Evolutionary conservation across 2,797 vertebrate species (phyloP), one percentile per base, ranked within the genome.

Genomic region (Todus mexicanus): DNA sequence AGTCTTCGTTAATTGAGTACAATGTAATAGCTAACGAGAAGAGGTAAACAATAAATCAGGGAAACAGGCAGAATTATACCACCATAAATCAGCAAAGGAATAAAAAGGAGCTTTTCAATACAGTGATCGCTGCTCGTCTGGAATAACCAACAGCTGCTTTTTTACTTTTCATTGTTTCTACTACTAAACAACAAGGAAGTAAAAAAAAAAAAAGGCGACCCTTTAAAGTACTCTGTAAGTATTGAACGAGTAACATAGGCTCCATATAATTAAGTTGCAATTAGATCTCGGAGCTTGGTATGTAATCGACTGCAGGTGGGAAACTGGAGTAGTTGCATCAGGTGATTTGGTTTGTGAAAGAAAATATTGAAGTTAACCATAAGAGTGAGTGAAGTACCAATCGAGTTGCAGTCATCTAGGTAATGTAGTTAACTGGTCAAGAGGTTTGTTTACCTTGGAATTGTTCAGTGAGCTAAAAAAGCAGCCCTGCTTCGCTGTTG

Each of bases 371-470:
- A 64, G 29, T 14, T 91, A 85, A 92, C 71, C 93, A 31, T 72
- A 84, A 70, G 60, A 70, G 86, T 53, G 59, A 54, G 54, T 75
- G 51, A 48, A 85, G 47, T 33, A 91, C 50, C 61, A 73, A 78
- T 88, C 66, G 53, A 35, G 60, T 0, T 57, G 71, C 77, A 79
- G 60, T 76, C 31, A 17, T 53, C 70, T n/a, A 78, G 42, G 56
- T 91, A 78, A 87, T 50, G 73, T 7, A 56, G 40, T 84, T 78
- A 88, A 79, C 63, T 64, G 31, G 26, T 27, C 29, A 54, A 94
- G 81, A 92, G 75, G 47, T 78, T 86, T 95, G 84, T 94, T 94
- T 92, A 81, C 69, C 42, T 83, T 81, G 47, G 18, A 75, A 72
- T 70, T 83, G 38, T 76, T 80, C 51, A 63, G 22, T 0, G 3